These are phyloP conservation scores for Chrysodeixis includens DNA, from an alignment of 2,888 invertebrate genomes.

Conservation along the genomic window DNA sequence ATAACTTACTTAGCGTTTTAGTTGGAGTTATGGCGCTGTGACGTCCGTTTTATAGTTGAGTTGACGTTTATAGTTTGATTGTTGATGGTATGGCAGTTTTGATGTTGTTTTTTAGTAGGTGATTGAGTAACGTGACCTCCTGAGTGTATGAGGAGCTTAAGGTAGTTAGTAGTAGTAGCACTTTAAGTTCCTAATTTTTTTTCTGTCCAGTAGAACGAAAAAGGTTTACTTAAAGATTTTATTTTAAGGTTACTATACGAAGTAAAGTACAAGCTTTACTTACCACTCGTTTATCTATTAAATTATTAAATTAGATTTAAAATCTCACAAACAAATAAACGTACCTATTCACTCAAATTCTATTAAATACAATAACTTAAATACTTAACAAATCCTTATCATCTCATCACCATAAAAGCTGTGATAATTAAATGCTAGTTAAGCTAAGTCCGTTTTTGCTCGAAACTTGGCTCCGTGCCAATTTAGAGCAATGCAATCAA, in stretches of 20 bases:
- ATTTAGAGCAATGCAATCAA: constrained; percentile 23
- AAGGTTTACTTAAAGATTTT: no score
- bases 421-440: constrained; percentile 27
- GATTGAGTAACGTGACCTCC: no score
- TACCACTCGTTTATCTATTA: no score
- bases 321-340: no score
- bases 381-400: not conserved
- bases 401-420: constrained; percentile 1
- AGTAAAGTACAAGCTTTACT: no score
- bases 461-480: constrained; percentile 45
- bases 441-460: constrained; percentile 20
- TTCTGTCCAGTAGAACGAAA: no score
- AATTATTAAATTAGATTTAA: no score
- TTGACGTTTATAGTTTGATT: not conserved
- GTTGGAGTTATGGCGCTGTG: constrained; percentile 29
- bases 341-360: no score
- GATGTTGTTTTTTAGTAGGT: not conserved
- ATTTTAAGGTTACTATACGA: no score
- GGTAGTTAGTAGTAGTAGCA: no score
- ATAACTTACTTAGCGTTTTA: constrained; percentile 43
- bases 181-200: no score
- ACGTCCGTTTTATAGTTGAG: not conserved
- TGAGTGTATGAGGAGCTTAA: no score
- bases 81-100: not conserved
- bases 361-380: not conserved